Percentiles rank a stretch among this genome's conserved stretches.
These are phyloP conservation scores for Horisme vitalbata DNA, from an alignment of 2,888 invertebrate species.

Conservation along the genomic window DNA sequence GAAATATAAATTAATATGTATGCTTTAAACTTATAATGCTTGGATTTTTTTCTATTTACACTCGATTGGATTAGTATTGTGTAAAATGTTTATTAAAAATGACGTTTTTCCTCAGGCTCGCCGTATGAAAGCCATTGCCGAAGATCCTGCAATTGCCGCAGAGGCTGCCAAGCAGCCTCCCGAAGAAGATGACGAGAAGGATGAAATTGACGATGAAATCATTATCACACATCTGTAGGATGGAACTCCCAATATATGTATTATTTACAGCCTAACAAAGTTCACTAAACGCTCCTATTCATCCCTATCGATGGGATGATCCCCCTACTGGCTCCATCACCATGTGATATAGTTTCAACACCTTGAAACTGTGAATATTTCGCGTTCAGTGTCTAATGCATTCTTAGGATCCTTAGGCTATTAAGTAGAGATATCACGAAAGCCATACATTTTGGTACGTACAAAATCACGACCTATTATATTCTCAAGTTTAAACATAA, in stretches of 20 bases:
- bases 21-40: too few relatives aligned
- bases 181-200: constrained; percentile 93
- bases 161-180: constrained; percentile 86
- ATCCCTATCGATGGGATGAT: not conserved
- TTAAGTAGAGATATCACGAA: constrained; percentile 16
- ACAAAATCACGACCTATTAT: constrained; percentile 35
- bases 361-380: not conserved
- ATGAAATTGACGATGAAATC: constrained; percentile 94
- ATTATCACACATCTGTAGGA: constrained; percentile 91
- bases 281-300: not conserved
- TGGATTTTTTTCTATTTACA: too few relatives aligned
- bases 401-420: not conserved
- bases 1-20: too few relatives aligned
- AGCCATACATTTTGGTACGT: constrained; percentile 39
- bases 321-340: too few relatives aligned
- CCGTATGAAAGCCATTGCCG: constrained; percentile 88
- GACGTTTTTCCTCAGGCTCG: constrained; percentile 84
- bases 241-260: constrained; percentile 16
- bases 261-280: constrained; percentile 24
- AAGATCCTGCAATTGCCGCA: constrained; percentile 83
- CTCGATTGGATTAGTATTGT: too few relatives aligned
- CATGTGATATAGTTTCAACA: too few relatives aligned
- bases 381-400: not conserved
- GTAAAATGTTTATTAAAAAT: too few relatives aligned
- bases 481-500: constrained; percentile 46